These are phyloP conservation scores for Naja naja DNA, from an alignment of 2,113 vertebrate species.

Conservation along the genomic window DNA sequence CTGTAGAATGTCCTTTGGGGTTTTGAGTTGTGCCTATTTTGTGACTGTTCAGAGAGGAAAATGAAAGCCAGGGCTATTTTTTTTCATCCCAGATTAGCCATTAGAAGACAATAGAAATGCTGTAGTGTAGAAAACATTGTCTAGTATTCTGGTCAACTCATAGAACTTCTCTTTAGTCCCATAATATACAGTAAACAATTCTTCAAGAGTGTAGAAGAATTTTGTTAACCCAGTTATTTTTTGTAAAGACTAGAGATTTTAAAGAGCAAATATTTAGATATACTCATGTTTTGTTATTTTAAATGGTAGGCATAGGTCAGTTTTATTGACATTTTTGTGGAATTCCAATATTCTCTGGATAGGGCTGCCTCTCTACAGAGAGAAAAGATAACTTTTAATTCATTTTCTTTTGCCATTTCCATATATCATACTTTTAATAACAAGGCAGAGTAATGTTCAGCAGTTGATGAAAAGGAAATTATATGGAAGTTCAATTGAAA, in stretches of 20 bases:
- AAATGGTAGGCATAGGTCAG: slow-evolving; percentile 53
- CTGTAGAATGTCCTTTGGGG: background rate
- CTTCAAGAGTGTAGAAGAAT: background rate
- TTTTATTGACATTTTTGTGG: slow-evolving; percentile 62
- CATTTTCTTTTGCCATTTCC: slow-evolving; percentile 64
- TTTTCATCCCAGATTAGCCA: background rate
- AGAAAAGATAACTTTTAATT: slow-evolving; percentile 66
- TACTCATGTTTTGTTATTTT: slow-evolving; percentile 54
- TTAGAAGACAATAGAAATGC: fast-evolving
- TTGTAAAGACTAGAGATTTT: background rate
- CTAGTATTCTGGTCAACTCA: background rate
- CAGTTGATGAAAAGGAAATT: slow-evolving; percentile 52
- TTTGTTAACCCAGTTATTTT: background rate
- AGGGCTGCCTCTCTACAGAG: slow-evolving; percentile 67
- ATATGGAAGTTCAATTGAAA: background rate
- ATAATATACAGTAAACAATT: slow-evolving; percentile 5
- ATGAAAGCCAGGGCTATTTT: background rate
- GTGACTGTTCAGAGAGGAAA: background rate
- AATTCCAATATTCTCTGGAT: slow-evolving; percentile 73
- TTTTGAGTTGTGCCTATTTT: background rate
- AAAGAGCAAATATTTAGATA: slow-evolving; percentile 22
- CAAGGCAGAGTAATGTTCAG: slow-evolving; percentile 65
- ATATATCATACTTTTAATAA: slow-evolving; percentile 69
- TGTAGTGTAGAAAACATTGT: background rate
- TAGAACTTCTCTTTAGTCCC: slow-evolving; percentile 35